Evolutionary conservation across 2,113 vertebrate species (phyloP).

Genomic region (Epinephelus cyanopodus): DNA sequence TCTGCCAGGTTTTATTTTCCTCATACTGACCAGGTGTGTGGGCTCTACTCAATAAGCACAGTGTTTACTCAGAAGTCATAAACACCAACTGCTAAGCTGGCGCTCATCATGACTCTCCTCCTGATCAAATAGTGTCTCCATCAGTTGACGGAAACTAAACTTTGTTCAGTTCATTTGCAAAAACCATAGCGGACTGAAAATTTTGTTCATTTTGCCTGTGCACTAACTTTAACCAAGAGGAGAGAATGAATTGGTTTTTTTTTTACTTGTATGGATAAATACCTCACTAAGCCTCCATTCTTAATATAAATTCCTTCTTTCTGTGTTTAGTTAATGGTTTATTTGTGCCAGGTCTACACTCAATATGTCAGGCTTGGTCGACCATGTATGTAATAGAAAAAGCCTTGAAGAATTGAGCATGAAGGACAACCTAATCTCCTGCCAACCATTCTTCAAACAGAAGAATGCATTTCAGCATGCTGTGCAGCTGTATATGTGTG

Average conservation of each 20-base stretch:
- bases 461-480: background rate
- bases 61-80: constrained; percentile 49
- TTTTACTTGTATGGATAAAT: background rate
- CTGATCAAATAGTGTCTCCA: background rate
- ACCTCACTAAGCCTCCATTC: background rate
- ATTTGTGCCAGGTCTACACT: constrained; percentile 7
- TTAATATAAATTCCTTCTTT: background rate
- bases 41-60: constrained; percentile 33
- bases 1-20: constrained; percentile 41
- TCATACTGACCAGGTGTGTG: constrained; percentile 38
- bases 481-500: background rate
- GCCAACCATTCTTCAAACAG: background rate
- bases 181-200: background rate
- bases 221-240: background rate
- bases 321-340: background rate
- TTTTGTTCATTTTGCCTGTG: background rate
- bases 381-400: constrained; percentile 20
- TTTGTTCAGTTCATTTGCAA: background rate
- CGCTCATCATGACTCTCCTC: background rate
- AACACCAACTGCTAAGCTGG: constrained; percentile 39
- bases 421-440: constrained; percentile 28
- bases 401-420: constrained; percentile 1
- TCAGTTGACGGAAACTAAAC: background rate
- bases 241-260: background rate
- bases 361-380: constrained; percentile 13